Percentiles rank a stretch among this genome's conserved stretches.
These are phyloP conservation scores for Ichneumoninae sp. DNA, from an alignment of 2,888 invertebrate genomes.

Conservation along the genomic window DNA sequence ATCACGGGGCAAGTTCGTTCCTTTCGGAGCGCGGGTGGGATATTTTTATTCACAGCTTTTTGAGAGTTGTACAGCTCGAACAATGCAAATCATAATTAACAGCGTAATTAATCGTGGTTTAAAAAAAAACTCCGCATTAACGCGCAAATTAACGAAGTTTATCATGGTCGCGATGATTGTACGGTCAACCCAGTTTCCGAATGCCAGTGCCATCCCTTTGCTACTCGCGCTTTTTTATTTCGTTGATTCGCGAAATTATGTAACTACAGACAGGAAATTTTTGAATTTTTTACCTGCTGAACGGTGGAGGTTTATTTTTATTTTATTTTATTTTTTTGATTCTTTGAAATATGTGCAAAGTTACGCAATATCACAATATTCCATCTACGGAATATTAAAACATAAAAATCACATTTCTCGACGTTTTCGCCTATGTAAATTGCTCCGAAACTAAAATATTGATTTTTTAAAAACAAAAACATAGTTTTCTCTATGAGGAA, in stretches of 20 bases:
- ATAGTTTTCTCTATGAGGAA: background rate
- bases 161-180: background rate
- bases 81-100: constrained; percentile 8
- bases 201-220: background rate
- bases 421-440: background rate
- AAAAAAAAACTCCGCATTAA: background rate
- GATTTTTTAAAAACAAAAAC: background rate
- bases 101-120: background rate
- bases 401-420: background rate
- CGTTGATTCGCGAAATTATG: background rate
- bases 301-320: no score
- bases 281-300: background rate
- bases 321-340: no score
- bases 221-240: background rate
- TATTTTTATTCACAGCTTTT: background rate
- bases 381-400: no score
- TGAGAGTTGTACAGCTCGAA: background rate
- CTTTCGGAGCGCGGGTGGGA: background rate
- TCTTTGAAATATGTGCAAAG: background rate
- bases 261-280: background rate
- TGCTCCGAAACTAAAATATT: background rate
- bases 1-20: background rate
- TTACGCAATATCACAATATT: background rate
- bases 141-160: constrained; percentile 10
- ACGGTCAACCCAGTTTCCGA: background rate